Percentiles rank a stretch among this genome's conserved stretches.
phyloP scores from a whole-genome alignment of 2,113 vertebrate species.

The Phrynocephalus versicolor region DNA sequence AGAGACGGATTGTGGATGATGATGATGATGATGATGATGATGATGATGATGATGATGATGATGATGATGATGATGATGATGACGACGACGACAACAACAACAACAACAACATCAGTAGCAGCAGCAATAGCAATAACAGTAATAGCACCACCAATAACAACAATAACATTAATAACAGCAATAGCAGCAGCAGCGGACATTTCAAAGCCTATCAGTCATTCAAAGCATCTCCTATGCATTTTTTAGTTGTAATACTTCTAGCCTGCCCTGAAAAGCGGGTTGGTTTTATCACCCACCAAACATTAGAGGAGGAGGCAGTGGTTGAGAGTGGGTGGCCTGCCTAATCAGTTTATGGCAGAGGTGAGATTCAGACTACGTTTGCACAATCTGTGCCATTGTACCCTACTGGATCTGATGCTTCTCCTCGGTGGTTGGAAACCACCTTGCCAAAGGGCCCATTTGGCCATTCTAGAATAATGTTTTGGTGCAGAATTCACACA shows the following conservation, averaged over 20 bases:
- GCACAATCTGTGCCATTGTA: not conserved
- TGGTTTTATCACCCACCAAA: not conserved
- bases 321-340: not conserved
- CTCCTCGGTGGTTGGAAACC: not conserved
- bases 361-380: not conserved
- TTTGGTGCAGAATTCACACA: too few relatives aligned
- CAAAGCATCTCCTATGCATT: not conserved
- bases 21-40: too few relatives aligned
- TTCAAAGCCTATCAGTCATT: not conserved
- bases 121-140: not conserved
- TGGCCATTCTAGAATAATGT: too few relatives aligned
- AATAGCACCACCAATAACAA: not conserved
- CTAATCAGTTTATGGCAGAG: not conserved
- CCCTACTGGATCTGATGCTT: not conserved
- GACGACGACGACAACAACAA: too few relatives aligned
- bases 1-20: conserved; percentile 28
- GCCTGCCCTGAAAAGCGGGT: not conserved
- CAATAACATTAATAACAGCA: too few relatives aligned
- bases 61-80: too few relatives aligned
- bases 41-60: too few relatives aligned
- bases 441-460: too few relatives aligned
- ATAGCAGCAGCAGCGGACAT: not conserved
- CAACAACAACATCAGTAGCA: too few relatives aligned
- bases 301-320: not conserved
- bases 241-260: not conserved